Evolutionary conservation across 2,113 vertebrate genomes (phyloP).

Genomic region (Diadophis punctatus): DNA sequence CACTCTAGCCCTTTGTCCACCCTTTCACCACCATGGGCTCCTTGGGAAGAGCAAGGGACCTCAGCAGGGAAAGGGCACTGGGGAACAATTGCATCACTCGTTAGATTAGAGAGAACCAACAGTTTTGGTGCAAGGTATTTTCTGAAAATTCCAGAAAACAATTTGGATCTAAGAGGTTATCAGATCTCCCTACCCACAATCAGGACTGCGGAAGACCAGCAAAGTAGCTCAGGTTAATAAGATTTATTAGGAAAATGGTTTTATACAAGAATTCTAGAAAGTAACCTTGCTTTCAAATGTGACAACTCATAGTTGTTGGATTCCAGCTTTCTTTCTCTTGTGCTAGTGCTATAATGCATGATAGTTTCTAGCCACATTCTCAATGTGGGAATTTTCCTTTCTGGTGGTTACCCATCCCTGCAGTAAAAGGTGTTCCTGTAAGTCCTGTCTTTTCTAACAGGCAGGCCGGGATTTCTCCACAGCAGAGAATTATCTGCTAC

Average conservation of each 20-base stretch:
- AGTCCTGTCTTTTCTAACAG: neutral
- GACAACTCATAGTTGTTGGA: neutral
- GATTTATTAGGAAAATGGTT: neutral
- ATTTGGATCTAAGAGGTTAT: neutral
- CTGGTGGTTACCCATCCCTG: neutral
- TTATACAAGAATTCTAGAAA: neutral
- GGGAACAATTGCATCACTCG: neutral
- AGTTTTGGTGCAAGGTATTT: neutral
- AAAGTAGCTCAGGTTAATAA: neutral
- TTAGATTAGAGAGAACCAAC: neutral
- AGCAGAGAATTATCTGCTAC: neutral
- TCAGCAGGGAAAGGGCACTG: neutral
- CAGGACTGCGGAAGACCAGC: neutral
- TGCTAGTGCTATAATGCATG: neutral
- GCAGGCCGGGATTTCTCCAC: neutral
- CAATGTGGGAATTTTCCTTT: neutral
- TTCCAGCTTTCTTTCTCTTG: neutral
- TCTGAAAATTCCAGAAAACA: neutral
- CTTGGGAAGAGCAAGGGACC: neutral
- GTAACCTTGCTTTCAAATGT: neutral
- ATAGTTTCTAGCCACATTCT: neutral
- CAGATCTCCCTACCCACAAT: neutral
- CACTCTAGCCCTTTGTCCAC: neutral
- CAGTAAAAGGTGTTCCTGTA: neutral
- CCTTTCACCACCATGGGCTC: neutral